Evolutionary conservation across 2,113 vertebrate genomes (phyloP).

Genomic region (Datnioides undecimradiatus): DNA sequence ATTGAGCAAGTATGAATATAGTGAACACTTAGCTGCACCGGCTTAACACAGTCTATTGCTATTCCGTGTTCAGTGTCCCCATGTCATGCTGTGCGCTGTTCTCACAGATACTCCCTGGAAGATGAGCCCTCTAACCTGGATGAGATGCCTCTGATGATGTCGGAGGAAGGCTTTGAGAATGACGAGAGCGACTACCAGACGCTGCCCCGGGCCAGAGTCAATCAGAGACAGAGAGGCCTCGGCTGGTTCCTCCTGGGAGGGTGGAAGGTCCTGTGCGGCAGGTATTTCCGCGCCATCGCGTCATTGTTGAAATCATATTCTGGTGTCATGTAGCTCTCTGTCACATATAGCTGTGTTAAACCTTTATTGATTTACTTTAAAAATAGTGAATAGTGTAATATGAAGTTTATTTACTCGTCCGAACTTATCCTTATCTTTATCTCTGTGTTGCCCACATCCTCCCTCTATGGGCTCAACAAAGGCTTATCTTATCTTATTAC

Average conservation of each 20-base stretch:
- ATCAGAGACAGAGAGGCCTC: constrained; percentile 86
- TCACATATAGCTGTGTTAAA: background rate
- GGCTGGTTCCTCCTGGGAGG: constrained; percentile 93
- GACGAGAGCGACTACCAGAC: constrained; percentile 98
- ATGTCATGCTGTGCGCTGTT: background rate
- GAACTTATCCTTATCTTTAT: too few species aligned
- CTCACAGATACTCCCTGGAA: constrained; percentile 90
- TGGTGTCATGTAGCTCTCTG: background rate
- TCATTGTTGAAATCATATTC: background rate
- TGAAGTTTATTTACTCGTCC: too few species aligned
- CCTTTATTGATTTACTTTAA: background rate
- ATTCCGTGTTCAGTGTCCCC: background rate
- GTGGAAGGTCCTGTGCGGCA: constrained; percentile 94
- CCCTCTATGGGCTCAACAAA: too few species aligned
- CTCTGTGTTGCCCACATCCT: too few species aligned
- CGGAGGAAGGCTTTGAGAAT: constrained; percentile 97
- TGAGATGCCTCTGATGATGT: constrained; percentile 99
- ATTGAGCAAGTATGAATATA: background rate
- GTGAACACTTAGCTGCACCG: too few species aligned
- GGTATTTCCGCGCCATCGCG: constrained; percentile 73
- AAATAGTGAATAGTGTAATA: too few species aligned
- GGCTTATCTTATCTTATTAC: too few species aligned
- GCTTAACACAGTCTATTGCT: background rate
- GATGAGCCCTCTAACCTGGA: constrained; percentile 95
- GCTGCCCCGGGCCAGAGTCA: constrained; percentile 90